phyloP scores from a whole-genome alignment of 2,888 invertebrate genomes.

The Ectropis crepuscularia region DNA sequence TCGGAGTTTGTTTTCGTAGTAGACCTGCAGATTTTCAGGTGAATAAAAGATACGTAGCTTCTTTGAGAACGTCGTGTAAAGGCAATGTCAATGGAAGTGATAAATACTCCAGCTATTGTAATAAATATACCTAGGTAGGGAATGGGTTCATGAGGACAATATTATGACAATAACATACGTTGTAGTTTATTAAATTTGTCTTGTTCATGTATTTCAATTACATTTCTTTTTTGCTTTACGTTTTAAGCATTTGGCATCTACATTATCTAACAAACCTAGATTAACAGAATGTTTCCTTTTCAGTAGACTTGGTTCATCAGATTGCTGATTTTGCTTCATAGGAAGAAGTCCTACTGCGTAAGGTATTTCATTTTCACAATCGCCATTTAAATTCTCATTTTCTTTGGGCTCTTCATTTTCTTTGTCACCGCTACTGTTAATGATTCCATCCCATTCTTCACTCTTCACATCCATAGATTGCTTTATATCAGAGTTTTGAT shows the following conservation, averaged over 20 bases:
- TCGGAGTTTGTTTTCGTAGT: too few relatives aligned
- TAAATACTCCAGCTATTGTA: too few relatives aligned
- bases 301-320: slow-evolving; percentile 57
- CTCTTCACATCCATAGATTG: slow-evolving; percentile 50
- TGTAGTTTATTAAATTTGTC: not conserved
- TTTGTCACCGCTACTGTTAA: slow-evolving; percentile 54
- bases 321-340: slow-evolving; percentile 61
- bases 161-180: not conserved
- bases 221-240: slow-evolving; percentile 73
- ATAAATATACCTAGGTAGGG: too few relatives aligned
- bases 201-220: slow-evolving; percentile 45
- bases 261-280: slow-evolving; percentile 57
- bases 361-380: slow-evolving; percentile 69
- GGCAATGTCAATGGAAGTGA: too few relatives aligned
- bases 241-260: slow-evolving; percentile 75
- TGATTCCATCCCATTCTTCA: slow-evolving; percentile 55
- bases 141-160: too few relatives aligned
- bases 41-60: too few relatives aligned
- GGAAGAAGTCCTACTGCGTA: slow-evolving; percentile 78
- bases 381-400: slow-evolving; percentile 46
- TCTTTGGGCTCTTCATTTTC: slow-evolving; percentile 53
- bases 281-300: slow-evolving; percentile 65
- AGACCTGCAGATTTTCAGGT: too few relatives aligned
- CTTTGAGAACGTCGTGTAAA: too few relatives aligned
- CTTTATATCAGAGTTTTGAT: slow-evolving; percentile 57